Percentiles rank a stretch among this genome's conserved stretches.
Conservation (phyloP, 2,797 vertebrate species). For the Protonibea diacanthus region DNA sequence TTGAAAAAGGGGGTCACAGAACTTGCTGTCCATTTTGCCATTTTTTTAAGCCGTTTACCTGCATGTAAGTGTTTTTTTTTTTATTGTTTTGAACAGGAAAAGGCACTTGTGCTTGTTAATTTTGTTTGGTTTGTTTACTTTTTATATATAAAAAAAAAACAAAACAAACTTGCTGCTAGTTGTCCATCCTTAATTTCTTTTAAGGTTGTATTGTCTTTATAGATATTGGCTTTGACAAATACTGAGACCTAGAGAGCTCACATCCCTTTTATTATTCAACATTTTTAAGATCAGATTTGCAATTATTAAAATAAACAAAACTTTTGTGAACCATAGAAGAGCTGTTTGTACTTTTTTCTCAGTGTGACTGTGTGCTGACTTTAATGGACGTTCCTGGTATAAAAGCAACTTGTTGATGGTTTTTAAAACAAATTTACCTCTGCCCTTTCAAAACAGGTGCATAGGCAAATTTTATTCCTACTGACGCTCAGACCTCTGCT, state of each 20-base stretch:
- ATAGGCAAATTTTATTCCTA: neutral
- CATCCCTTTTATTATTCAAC: conserved; percentile 76
- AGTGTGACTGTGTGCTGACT: neutral
- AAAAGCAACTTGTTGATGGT: accelerated
- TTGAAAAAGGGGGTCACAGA: conserved; percentile 9
- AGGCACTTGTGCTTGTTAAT: conserved; percentile 46
- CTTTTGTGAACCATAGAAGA: conserved; percentile 71
- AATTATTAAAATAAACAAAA: conserved; percentile 78
- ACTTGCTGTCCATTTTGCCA: conserved; percentile 48
- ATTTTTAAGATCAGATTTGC: conserved; percentile 82
- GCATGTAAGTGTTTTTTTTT: conserved; percentile 66
- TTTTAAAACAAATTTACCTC: neutral
- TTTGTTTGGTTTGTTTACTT: conserved; percentile 63
- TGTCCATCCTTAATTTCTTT: conserved; percentile 68
- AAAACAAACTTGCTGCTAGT: conserved; percentile 70
- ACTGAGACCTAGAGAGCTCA: conserved; percentile 58
- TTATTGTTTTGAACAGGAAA: conserved; percentile 18
- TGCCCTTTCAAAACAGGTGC: neutral
- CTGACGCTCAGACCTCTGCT: neutral
- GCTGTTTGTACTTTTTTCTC: neutral
- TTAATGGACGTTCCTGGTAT: neutral
- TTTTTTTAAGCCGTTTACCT: conserved; percentile 54
- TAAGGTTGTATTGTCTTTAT: conserved; percentile 64
- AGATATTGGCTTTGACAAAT: conserved; percentile 63
- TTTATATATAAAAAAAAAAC: conserved; percentile 19